A percentile compares a stretch with the other conserved stretches of the same genome.
phyloP scores from a whole-genome alignment of 2,113 vertebrate species.

The Chloebia gouldiae region DNA sequence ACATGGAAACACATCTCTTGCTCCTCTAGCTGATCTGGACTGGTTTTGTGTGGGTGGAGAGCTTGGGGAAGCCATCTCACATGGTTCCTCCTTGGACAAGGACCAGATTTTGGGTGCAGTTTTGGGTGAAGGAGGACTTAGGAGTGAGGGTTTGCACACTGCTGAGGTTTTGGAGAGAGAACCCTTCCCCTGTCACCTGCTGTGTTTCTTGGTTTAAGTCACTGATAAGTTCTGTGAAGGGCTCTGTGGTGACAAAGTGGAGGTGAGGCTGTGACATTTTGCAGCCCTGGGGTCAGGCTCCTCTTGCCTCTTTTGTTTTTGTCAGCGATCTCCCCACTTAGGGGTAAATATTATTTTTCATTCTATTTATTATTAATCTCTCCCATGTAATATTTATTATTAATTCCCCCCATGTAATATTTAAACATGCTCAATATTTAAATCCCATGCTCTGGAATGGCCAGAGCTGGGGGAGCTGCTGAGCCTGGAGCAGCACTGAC shows the following conservation, averaged over 20 bases:
- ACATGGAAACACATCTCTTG: background rate
- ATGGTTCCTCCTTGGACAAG: background rate
- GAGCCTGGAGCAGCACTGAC: background rate
- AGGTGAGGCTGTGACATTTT: background rate
- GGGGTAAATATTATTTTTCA: background rate
- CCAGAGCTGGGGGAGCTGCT: background rate
- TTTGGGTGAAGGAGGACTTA: background rate
- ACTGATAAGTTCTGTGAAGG: background rate
- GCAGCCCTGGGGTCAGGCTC: background rate
- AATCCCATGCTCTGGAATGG: background rate
- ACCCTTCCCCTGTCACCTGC: background rate
- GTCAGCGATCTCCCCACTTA: background rate
- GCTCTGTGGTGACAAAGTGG: background rate
- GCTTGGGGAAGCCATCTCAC: background rate
- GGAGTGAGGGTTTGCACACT: background rate
- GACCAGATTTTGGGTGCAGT: background rate
- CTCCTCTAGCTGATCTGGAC: background rate
- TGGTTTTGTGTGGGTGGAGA: background rate
- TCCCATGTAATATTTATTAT: background rate
- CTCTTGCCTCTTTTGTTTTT: background rate
- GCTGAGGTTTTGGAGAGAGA: background rate
- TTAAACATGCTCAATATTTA: background rate
- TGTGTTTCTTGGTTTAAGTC: background rate
- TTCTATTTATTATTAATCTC: constrained; percentile 25
- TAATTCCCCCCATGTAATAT: background rate